Base-by-base conservation (phyloP, 2,888 invertebrate genomes). In the Galeopsomyia nigrocyanea region DNA sequence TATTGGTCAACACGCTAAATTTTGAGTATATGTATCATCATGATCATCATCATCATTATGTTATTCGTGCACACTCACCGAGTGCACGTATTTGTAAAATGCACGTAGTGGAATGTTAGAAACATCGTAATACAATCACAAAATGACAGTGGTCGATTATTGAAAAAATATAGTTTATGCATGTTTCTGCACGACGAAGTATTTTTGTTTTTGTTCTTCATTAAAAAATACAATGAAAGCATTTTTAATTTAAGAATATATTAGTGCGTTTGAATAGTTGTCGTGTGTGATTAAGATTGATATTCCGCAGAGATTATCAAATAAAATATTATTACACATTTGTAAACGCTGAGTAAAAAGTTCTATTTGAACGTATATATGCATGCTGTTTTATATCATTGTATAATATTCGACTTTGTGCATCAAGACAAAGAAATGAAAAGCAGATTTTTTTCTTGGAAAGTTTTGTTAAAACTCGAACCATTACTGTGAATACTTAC, bases 1-100 rank as follows among this genome's bases (percentile, higher is more conserved):
- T 39, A 39, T 80, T 81, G 79, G 79, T 81, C 79, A 80, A 79
- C 78, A 74, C 77, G 71, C 78, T 81, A 78, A 63, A 67, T 71
- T 71, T 77, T 75, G 68, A 73, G 26, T 67, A 51, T 39, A 69
- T 46, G 68, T 65, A 50, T 63, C 16, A 26, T 13, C 39, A 9
- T 31, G 0, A 17, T 49, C 61, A 50, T 63, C 16, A 26, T 13
- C 39, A 9, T 31, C 1, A 17, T 49, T 26, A 26, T 26, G 26
- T 53, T 31, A 60, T 31, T 50, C 14, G 61, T 50, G 9, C 47
- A 50, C 31, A 6, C 39, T 39, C 39, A 39, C 26, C 47, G 53
- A 19, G 46, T 63, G 50, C 31, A 46, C 50, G n/a, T 67, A n/a
- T 26, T 21, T 58, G 13, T 47, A 49, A 70, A 67, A 71, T 70